These are phyloP conservation scores for Carollia perspicillata DNA, from an alignment of 2,113 vertebrate species.

Conservation along the genomic window DNA sequence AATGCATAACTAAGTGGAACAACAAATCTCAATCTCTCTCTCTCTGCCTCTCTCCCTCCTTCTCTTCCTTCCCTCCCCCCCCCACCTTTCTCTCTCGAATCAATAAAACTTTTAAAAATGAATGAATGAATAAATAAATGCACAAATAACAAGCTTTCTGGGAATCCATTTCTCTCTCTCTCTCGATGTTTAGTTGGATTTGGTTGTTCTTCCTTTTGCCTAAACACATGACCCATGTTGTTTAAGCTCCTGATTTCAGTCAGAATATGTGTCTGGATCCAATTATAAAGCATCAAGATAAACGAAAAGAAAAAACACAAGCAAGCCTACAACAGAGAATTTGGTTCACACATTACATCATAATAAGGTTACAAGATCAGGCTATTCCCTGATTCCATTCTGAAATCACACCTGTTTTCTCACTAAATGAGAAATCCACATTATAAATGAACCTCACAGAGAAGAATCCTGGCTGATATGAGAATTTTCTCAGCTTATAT, in stretches of 20 bases:
- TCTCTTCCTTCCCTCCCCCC: too few species aligned
- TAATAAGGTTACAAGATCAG: neutral
- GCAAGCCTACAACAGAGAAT: neutral
- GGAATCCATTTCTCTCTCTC: neutral
- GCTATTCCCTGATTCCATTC: neutral
- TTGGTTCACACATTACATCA: neutral
- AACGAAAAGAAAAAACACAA: neutral
- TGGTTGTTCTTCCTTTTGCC: neutral
- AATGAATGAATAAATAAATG: too few species aligned
- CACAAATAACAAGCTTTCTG: neutral
- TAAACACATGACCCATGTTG: neutral
- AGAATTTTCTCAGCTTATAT: neutral
- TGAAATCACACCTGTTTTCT: neutral
- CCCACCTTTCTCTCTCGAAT: too few species aligned
- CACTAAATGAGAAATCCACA: neutral
- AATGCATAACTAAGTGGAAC: too few species aligned
- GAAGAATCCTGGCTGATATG: neutral
- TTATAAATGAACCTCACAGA: constrained; percentile 16
- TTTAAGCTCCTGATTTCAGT: neutral
- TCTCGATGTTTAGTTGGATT: neutral
- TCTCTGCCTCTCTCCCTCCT: too few species aligned
- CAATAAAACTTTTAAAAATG: too few species aligned
- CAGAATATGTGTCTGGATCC: neutral
- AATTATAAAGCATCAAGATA: neutral
- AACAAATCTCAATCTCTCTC: too few species aligned